These are phyloP conservation scores for Cephus pulcher DNA, from an alignment of 2,888 invertebrate species.

Conservation along the genomic window DNA sequence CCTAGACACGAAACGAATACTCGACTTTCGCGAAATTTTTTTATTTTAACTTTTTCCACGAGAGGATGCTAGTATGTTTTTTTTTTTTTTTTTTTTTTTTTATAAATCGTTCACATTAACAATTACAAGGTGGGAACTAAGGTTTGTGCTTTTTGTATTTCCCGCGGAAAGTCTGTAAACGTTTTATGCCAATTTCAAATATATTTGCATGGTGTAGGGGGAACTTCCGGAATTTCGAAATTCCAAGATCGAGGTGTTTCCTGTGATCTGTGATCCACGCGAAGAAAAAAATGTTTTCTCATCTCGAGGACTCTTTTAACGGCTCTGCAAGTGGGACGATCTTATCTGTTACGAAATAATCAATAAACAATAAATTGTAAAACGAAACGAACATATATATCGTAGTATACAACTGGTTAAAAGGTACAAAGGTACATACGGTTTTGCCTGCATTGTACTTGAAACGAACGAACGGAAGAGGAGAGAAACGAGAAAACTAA, in stretches of 20 bases:
- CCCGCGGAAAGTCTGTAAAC: neutral
- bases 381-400: conserved; percentile 8
- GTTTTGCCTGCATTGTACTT: conserved; percentile 53
- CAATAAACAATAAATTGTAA: conserved; percentile 4
- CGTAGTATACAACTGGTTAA: conserved; percentile 17
- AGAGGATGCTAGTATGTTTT: neutral
- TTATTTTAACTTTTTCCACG: neutral
- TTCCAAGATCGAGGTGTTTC: neutral
- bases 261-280: neutral
- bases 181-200: neutral
- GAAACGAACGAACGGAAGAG: conserved; percentile 38
- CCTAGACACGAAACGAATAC: neutral
- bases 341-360: conserved; percentile 1
- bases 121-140: conserved; percentile 4
- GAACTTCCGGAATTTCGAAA: neutral
- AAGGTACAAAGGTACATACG: conserved; percentile 50
- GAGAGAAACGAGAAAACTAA: conserved; percentile 1
- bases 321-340: neutral
- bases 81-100: conserved; percentile 8
- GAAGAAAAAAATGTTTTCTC: neutral
- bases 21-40: neutral
- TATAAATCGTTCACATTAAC: conserved; percentile 1
- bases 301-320: conserved; percentile 20
- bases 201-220: neutral
- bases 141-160: neutral